Evolutionary conservation across 2,888 invertebrate species (phyloP), one percentile per base, ranked within the genome.

Genomic region (Phania funesta): DNA sequence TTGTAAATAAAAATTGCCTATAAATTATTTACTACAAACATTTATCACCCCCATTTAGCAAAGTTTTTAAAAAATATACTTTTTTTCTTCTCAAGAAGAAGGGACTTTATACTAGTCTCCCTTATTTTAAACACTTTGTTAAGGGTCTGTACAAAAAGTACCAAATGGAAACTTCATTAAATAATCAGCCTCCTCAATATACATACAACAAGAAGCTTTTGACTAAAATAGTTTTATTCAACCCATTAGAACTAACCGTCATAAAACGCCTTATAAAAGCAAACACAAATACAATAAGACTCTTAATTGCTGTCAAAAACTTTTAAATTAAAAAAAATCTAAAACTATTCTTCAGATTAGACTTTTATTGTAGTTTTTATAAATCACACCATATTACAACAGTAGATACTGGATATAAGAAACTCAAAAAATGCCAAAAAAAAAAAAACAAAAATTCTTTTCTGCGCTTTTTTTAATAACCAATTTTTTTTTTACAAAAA

Each of bases 251-350:
- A 35, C 20, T 22, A 35, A 35, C 20, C 5, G 44, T 58, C 18
- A 6, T 29, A 62, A 56, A 22, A 52, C 9, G 9, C 16, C 13
- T 29, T 32, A 75, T 5, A 65, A 22, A 26, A 54, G 22, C 20
- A 50, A 68, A 56, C 68, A 29, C 20, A 50, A 68, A 56, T 73
- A 20, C 77, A 76, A 71, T 70, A 80, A 56, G 35, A 56, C 56
- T 60, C 16, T 24, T 22, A 18, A 3, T 24, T 7, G 0, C 16
- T 24, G 46, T 22, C n/a, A 38, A 50, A 60, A 54, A 22, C 11
- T n/a, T n/a, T 41, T 16, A 4, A 41, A 16, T 41, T 16, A 38
- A 35, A n/a, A 52, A 29, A 7, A 35, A 20, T 11, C 5, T 20
- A 6, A 48, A 46, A 48, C 13, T 38, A 48, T 32, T 41, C 67